A percentile compares a stretch with the other conserved stretches of the same genome.
phyloP scores from a whole-genome alignment of 2,113 vertebrate genomes.

The Raja brachyura region DNA sequence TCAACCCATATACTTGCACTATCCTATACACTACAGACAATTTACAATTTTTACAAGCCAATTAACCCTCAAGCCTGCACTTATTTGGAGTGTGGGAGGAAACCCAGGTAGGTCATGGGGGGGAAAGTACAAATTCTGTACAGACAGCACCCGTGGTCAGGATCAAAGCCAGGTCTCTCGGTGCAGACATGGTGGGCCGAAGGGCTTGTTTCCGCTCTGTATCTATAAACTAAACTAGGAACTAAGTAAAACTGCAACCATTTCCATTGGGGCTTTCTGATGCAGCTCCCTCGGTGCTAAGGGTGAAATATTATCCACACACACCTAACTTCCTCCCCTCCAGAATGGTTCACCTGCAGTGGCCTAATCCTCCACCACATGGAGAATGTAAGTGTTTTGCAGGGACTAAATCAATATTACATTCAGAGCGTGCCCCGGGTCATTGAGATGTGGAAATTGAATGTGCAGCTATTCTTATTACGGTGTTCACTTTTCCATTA shows the following conservation, averaged over 20 bases:
- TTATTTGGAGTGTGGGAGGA: too few relatives aligned
- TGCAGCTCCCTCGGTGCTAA: background rate
- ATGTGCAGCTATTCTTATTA: background rate
- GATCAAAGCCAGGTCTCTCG: too few relatives aligned
- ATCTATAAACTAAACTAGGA: too few relatives aligned
- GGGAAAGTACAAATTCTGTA: too few relatives aligned
- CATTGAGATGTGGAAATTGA: conserved; percentile 1
- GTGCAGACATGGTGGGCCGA: too few relatives aligned
- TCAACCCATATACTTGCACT: too few relatives aligned
- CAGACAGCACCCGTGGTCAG: too few relatives aligned
- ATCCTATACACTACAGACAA: too few relatives aligned
- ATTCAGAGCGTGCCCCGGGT: background rate
- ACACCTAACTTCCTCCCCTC: background rate
- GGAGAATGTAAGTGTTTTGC: background rate
- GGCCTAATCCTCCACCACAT: background rate
- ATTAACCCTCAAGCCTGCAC: too few relatives aligned
- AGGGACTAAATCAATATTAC: background rate
- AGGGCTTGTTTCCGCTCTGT: too few relatives aligned
- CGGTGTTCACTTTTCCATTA: background rate
- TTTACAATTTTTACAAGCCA: too few relatives aligned
- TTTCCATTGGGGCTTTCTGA: background rate
- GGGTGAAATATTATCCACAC: background rate
- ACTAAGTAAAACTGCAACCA: background rate
- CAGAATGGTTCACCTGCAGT: background rate
- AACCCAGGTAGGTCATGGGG: too few relatives aligned